Evolutionary conservation across 2,113 vertebrate species (phyloP).

Genomic region (Diadophis punctatus): DNA sequence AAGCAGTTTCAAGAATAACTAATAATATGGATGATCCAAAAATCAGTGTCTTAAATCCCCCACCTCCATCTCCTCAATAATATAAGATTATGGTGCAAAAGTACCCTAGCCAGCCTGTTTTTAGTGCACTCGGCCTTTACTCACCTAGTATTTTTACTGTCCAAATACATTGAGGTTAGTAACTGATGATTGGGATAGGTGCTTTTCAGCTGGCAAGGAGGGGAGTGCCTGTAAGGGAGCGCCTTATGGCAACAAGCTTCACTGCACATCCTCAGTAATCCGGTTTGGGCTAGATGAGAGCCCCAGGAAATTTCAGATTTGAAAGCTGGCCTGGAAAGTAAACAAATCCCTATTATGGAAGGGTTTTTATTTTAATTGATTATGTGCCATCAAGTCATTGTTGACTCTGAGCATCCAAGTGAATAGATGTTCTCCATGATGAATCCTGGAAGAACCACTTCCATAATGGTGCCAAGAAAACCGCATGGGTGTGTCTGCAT

Average conservation of each 20-base stretch:
- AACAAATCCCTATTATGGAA: background rate
- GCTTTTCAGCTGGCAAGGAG: background rate
- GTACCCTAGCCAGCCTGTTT: background rate
- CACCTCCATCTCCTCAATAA: background rate
- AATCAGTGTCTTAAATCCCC: background rate
- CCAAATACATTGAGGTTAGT: background rate
- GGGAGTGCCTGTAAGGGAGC: background rate
- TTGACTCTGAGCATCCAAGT: background rate
- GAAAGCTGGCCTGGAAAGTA: background rate
- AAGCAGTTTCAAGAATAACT: background rate
- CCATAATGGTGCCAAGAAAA: background rate
- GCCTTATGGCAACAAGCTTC: background rate
- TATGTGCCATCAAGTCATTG: background rate
- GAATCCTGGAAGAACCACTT: background rate
- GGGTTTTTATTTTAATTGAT: background rate
- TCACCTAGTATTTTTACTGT: background rate
- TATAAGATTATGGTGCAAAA: background rate
- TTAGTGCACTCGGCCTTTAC: background rate
- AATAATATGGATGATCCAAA: background rate
- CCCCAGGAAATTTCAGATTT: background rate
- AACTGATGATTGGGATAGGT: background rate
- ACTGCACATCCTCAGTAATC: background rate
- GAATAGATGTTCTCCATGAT: background rate
- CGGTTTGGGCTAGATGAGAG: background rate
- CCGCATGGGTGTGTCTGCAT: background rate